Conservation (phyloP, 2,888 invertebrate species). For the Synergus japonicus region DNA sequence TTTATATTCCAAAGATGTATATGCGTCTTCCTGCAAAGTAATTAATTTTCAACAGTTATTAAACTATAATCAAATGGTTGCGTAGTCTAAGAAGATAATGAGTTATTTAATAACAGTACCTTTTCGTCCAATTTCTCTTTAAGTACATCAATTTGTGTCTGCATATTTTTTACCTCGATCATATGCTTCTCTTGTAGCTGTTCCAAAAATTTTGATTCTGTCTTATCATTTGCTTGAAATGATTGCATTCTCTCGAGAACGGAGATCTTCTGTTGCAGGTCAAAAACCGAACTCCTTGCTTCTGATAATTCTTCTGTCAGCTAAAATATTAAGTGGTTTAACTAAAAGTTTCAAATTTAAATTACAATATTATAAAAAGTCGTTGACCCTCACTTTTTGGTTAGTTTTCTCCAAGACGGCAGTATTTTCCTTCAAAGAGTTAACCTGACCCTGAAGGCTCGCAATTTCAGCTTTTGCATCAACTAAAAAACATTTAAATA, state of each 20-base stretch:
- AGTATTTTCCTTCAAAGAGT: constrained; percentile 66
- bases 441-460: constrained; percentile 66
- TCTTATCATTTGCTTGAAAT: constrained; percentile 68
- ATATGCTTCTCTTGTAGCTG: constrained; percentile 78
- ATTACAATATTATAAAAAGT: constrained; percentile 4
- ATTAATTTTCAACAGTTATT: constrained; percentile 28
- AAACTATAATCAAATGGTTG: constrained; percentile 7
- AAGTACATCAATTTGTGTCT: constrained; percentile 77
- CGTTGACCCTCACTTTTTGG: constrained; percentile 63
- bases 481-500: constrained; percentile 59
- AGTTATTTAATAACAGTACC: constrained; percentile 57
- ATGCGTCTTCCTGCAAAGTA: constrained; percentile 66
- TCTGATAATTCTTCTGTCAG: constrained; percentile 67
- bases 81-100: not conserved
- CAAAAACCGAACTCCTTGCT: constrained; percentile 66
- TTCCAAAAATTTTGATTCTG: constrained; percentile 75
- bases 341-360: constrained; percentile 1
- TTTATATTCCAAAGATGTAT: constrained; percentile 67
- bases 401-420: constrained; percentile 69
- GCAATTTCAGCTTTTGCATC: constrained; percentile 70
- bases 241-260: constrained; percentile 69
- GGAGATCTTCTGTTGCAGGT: constrained; percentile 71
- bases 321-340: constrained; percentile 52
- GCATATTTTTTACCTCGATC: constrained; percentile 78
- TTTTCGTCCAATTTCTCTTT: constrained; percentile 73